Conservation (phyloP, 2,888 invertebrate genomes). For the Thymelicus acteon region DNA sequence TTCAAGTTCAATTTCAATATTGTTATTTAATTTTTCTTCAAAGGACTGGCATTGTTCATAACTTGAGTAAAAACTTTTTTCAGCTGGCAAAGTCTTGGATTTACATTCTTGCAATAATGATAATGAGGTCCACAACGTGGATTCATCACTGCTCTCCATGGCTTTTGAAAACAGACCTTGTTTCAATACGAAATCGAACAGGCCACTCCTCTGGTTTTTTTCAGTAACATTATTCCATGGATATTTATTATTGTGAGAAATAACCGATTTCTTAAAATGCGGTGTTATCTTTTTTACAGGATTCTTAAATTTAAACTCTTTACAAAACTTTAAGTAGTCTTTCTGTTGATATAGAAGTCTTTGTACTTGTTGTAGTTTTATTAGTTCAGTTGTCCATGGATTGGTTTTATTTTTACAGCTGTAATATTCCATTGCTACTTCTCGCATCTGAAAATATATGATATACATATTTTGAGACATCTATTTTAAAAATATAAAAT, state of each 20-base stretch:
- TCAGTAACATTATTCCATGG: slow-evolving; percentile 73
- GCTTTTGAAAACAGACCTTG: slow-evolving; percentile 62
- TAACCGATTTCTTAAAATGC: slow-evolving; percentile 23
- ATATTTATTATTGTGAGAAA: slow-evolving; percentile 71
- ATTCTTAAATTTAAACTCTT: slow-evolving; percentile 65
- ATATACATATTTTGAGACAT: not conserved
- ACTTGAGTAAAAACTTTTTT: slow-evolving; percentile 67
- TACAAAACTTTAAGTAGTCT: slow-evolving; percentile 66
- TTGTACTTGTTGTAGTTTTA: slow-evolving; percentile 72
- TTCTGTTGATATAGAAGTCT: slow-evolving; percentile 73
- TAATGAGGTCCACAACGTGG: slow-evolving; percentile 58
- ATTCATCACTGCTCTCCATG: slow-evolving; percentile 57
- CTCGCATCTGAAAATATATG: slow-evolving; percentile 85
- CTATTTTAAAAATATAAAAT: not conserved
- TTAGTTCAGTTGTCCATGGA: slow-evolving; percentile 75
- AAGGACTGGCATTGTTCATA: slow-evolving; percentile 66
- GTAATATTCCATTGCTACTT: slow-evolving; percentile 89
- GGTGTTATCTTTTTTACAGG: slow-evolving; percentile 59
- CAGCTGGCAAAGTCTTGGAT: slow-evolving; percentile 62
- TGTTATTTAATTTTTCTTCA: slow-evolving; percentile 56
- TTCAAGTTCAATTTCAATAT: slow-evolving; percentile 49
- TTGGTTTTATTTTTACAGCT: slow-evolving; percentile 85
- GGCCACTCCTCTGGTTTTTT: slow-evolving; percentile 56
- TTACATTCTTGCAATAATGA: slow-evolving; percentile 67
- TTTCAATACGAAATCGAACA: slow-evolving; percentile 66